Evolutionary conservation across 2,797 vertebrate genomes (phyloP).

Genomic region (Menidia menidia): DNA sequence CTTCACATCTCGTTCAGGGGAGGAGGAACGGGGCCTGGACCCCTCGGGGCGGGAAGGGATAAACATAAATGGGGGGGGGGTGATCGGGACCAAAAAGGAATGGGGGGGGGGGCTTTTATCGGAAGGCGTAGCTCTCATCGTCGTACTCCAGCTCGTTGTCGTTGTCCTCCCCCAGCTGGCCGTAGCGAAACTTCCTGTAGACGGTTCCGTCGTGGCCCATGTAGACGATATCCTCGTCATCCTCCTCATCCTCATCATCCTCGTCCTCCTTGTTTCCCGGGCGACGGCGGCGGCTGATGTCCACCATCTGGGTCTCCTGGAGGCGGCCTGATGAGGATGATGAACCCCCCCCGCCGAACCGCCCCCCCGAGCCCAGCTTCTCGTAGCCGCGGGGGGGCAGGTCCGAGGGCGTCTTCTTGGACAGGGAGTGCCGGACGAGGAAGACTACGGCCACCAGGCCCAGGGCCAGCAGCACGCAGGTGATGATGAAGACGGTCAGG

Average conservation of each 20-base stretch:
- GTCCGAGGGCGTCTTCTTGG: conserved; percentile 69
- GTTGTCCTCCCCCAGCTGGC: conserved; percentile 88
- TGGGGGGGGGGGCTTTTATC: conserved; percentile 56
- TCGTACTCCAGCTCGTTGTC: conserved; percentile 94
- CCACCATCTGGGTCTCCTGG: conserved; percentile 86
- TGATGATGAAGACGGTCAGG: conserved; percentile 83
- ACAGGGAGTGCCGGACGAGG: conserved; percentile 82
- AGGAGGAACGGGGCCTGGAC: conserved; percentile 50
- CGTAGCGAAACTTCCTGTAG: conserved; percentile 93
- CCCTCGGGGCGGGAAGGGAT: conserved; percentile 45
- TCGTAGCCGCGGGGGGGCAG: conserved; percentile 84
- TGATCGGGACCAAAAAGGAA: conserved; percentile 2
- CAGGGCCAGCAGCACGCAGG: conserved; percentile 84
- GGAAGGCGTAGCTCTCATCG: conserved; percentile 93
- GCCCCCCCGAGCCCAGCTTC: conserved; percentile 83
- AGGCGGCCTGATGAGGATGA: conserved; percentile 73
- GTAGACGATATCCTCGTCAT: conserved; percentile 95
- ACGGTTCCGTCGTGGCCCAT: conserved; percentile 95
- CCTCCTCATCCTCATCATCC: conserved; percentile 70
- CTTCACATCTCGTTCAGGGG: conserved; percentile 53
- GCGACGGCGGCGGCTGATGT: conserved; percentile 82
- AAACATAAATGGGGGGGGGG: conserved; percentile 38
- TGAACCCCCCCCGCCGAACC: conserved; percentile 57
- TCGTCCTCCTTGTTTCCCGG: conserved; percentile 52
- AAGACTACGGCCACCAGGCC: conserved; percentile 77